Base-by-base conservation (phyloP, 2,113 vertebrate genomes). In the Turdus rufiventris region DNA sequence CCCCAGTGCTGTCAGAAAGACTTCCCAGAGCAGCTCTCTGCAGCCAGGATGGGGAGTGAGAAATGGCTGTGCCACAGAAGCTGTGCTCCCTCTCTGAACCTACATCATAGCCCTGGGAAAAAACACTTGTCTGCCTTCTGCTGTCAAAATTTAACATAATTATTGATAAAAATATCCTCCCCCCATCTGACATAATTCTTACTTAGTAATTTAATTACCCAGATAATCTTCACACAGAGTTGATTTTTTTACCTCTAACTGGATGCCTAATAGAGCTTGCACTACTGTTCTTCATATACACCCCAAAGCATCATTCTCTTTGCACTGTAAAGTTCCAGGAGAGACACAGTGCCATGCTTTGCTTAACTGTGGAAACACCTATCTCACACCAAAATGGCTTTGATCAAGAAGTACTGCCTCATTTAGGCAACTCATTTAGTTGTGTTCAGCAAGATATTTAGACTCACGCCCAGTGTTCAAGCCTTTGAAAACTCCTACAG, bases 121-220 rank as follows among this genome's bases (percentile, higher is more conserved):
- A 70, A 86, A 63, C 42, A 94, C 73, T 86, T 96, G 83, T 40
- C 51, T 92, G 83, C 65, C 47, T 90, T 93, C 74, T 78, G 68
- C 83, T 61, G 60, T 87, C 76, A 84, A 91, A 96, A 95, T 71
- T 71, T 91, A 87, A 87, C 87, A 87, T 78, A 75, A 87, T 11
- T 65, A 77, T 74, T 89, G 77, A 84, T 86, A 94, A 66, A 24
- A 80, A 48, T 19, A 25, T 28, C 14, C 8, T 78, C 33, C 19
- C 25, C 14, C 24, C 2, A 2, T 38, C 40, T 75, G 65, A 58
- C 28, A 67, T 81, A 91, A 92, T 57, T 31, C 40, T 88, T 56
- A 65, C 14, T 89, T 89, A 86, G 58, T 89, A 94, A 87, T 93
- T 92, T 94, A 93, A 94, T 91, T 94, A 89, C 71, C 68, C 28